Evolutionary conservation across 1,140 invertebrate species (phyloP).

Genomic region (Halotydeus destructor): DNA sequence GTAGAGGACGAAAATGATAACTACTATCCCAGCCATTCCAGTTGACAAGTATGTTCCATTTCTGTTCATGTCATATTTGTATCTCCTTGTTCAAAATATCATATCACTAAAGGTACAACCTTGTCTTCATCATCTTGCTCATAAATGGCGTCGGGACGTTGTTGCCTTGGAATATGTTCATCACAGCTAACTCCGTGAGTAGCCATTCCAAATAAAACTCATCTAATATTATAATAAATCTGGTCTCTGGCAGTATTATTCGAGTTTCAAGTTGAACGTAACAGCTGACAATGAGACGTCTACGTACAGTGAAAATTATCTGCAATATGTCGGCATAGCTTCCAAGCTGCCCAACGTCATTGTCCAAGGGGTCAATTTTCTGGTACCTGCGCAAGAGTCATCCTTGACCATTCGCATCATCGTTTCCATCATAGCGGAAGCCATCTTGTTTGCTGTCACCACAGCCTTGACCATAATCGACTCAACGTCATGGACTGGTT

Average conservation of each 20-base stretch:
- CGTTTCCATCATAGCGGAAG: conserved; percentile 66
- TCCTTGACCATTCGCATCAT: conserved; percentile 68
- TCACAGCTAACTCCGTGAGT: conserved; percentile 69
- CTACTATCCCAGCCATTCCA: too few relatives aligned
- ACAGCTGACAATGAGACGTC: conserved; percentile 30
- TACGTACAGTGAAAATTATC: conserved; percentile 44
- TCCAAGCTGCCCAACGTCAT: conserved; percentile 80
- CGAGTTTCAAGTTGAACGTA: neutral
- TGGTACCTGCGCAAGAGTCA: too few relatives aligned
- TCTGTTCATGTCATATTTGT: too few relatives aligned
- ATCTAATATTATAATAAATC: neutral
- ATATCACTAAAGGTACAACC: conserved; percentile 43
- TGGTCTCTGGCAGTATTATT: conserved; percentile 2
- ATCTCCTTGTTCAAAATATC: conserved; percentile 19
- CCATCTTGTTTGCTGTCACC: conserved; percentile 66
- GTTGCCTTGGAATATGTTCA: conserved; percentile 99
- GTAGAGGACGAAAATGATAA: too few relatives aligned
- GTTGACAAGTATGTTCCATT: too few relatives aligned
- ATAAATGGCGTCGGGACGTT: conserved; percentile 83
- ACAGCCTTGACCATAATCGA: conserved; percentile 77
- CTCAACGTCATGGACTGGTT: conserved; percentile 45
- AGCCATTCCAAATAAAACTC: neutral
- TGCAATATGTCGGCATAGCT: conserved; percentile 60
- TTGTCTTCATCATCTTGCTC: conserved; percentile 74
- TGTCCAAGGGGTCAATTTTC: conserved; percentile 88